phyloP scores from a whole-genome alignment of 2,113 vertebrate genomes.

The Eubucco bourcierii region DNA sequence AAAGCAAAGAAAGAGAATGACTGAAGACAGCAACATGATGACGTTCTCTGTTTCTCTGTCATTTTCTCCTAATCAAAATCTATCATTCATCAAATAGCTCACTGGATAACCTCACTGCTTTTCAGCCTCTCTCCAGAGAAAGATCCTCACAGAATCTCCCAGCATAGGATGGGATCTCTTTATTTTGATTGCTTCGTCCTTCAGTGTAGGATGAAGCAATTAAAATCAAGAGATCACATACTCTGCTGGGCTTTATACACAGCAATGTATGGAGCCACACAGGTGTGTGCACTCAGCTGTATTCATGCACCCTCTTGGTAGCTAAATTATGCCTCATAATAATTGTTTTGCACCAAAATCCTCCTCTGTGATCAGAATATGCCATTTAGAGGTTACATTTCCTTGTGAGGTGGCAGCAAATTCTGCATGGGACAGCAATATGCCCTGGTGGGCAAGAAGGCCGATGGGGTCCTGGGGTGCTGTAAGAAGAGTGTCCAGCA shows the following conservation, averaged over 20 bases:
- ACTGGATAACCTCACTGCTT: not conserved
- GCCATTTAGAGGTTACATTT: not conserved
- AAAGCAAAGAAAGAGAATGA: not conserved
- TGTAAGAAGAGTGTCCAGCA: too few relatives aligned
- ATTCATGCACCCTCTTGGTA: not conserved
- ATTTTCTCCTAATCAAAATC: conserved; percentile 7
- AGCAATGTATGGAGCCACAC: not conserved
- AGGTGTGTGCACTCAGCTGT: not conserved
- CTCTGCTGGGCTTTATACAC: not conserved
- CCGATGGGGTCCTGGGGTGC: too few relatives aligned
- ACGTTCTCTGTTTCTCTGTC: not conserved
- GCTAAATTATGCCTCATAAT: not conserved
- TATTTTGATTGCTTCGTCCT: too few relatives aligned
- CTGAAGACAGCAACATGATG: not conserved
- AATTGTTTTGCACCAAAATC: not conserved
- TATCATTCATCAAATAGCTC: not conserved
- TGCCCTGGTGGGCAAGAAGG: too few relatives aligned
- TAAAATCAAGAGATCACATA: not conserved
- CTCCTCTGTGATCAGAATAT: not conserved
- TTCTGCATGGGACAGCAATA: too few relatives aligned
- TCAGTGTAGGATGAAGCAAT: not conserved
- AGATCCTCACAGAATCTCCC: too few relatives aligned
- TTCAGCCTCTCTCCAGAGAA: not conserved
- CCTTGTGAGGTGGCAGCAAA: not conserved
- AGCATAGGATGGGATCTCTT: too few relatives aligned